These are phyloP conservation scores for Clanis bilineata DNA, from an alignment of 2,888 invertebrate species.

Conservation along the genomic window DNA sequence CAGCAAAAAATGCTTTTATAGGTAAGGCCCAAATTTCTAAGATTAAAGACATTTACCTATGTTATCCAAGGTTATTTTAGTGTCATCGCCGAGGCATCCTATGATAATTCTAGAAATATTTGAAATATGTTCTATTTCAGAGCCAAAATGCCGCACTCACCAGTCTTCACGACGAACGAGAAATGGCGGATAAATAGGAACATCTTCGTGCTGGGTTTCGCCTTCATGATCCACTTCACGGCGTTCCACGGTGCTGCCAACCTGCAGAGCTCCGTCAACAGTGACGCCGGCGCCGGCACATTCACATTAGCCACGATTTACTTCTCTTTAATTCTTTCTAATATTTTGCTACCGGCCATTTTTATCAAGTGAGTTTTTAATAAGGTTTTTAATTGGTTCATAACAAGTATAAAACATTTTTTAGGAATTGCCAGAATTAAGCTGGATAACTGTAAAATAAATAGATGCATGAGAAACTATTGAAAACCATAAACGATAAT, in stretches of 20 bases:
- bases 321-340: constrained; percentile 93
- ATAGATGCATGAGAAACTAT: too few species aligned
- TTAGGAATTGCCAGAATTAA: too few species aligned
- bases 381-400: too few species aligned
- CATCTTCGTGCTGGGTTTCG: constrained; percentile 91
- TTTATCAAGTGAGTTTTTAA: constrained; percentile 88
- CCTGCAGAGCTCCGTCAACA: constrained; percentile 92
- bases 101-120: too few species aligned
- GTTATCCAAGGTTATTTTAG: too few species aligned
- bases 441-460: too few species aligned
- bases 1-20: too few species aligned
- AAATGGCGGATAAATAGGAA: constrained; percentile 92
- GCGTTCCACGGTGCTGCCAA: constrained; percentile 94
- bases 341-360: constrained; percentile 92
- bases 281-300: constrained; percentile 90
- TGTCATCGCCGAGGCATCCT: too few species aligned
- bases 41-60: too few species aligned
- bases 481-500: too few species aligned
- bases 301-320: constrained; percentile 93
- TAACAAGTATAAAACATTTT: too few species aligned
- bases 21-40: too few species aligned
- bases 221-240: constrained; percentile 96
- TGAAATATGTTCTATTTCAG: constrained; percentile 23
- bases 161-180: constrained; percentile 81
- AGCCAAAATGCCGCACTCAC: constrained; percentile 45